These are phyloP conservation scores for Cryptoprocta ferox DNA, from an alignment of 2,797 vertebrate species.

Conservation along the genomic window DNA sequence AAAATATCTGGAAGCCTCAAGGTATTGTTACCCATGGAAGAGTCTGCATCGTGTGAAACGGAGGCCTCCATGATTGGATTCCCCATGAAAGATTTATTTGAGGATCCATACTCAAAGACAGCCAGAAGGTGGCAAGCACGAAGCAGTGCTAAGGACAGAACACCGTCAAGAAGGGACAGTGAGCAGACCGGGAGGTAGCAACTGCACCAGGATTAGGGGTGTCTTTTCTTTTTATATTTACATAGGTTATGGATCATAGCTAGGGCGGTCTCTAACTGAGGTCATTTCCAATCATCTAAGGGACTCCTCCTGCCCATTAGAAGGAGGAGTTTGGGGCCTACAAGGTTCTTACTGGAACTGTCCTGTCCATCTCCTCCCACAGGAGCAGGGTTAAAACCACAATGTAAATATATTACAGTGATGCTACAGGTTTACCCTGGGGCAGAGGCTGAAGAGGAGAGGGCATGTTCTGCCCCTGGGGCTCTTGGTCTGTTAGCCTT, in stretches of 20 bases:
- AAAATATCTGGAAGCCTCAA: not conserved
- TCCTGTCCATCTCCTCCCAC: not conserved
- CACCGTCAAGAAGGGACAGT: not conserved
- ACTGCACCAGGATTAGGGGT: not conserved
- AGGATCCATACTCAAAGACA: not conserved
- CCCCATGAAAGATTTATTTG: not conserved
- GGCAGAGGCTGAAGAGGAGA: not conserved
- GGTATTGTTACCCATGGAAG: not conserved
- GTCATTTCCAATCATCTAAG: not conserved
- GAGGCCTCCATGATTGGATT: not conserved
- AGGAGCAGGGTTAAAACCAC: not conserved
- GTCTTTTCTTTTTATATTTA: not conserved
- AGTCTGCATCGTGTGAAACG: not conserved
- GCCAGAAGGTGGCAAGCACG: not conserved
- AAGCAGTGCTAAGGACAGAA: not conserved
- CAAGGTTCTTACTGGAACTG: not conserved
- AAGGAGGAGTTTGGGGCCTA: not conserved
- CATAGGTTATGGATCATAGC: not conserved
- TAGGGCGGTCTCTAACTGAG: not conserved
- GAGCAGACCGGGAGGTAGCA: not conserved
- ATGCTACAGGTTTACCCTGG: not conserved
- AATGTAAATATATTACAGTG: not conserved
- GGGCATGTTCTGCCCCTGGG: not conserved
- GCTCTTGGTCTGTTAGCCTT: not conserved
- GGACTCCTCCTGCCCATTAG: not conserved